Percentiles rank a stretch among this genome's conserved stretches.
Conservation (phyloP, 2,888 invertebrate species). For the Dermolepida albohirtum region DNA sequence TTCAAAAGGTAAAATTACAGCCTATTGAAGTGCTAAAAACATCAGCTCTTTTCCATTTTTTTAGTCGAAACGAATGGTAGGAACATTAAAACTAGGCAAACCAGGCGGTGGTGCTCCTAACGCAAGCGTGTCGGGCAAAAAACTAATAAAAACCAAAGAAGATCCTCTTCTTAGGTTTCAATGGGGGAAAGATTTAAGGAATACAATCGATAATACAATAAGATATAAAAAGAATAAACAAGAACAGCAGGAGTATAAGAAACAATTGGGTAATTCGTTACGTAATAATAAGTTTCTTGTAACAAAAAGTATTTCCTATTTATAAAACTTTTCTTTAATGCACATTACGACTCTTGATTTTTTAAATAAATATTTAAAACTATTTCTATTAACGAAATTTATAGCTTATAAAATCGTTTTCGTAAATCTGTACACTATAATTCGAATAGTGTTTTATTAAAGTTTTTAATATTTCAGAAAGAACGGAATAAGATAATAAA, state of each 20-base stretch:
- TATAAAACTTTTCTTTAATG: not conserved
- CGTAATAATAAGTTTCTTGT: no score
- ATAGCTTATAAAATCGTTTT: not conserved
- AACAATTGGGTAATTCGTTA: constrained; percentile 70
- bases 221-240: constrained; percentile 72
- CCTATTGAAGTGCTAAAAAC: constrained; percentile 22
- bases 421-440: not conserved
- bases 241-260: constrained; percentile 70
- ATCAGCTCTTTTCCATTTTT: constrained; percentile 16
- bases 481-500: no score
- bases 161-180: constrained; percentile 75
- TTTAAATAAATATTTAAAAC: no score
- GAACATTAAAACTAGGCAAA: constrained; percentile 56
- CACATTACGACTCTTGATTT: not conserved
- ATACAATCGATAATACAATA: constrained; percentile 77
- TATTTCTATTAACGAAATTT: no score
- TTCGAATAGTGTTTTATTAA: no score
- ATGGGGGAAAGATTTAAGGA: constrained; percentile 71
- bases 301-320: no score
- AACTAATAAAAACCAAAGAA: constrained; percentile 62
- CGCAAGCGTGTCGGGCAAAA: constrained; percentile 59
- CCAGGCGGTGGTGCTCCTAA: constrained; percentile 63
- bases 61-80: constrained; percentile 60
- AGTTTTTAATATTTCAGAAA: no score
- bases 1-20: constrained; percentile 62